These are phyloP conservation scores for Ptilodon capucinus DNA, from an alignment of 2,888 invertebrate genomes.

Conservation along the genomic window DNA sequence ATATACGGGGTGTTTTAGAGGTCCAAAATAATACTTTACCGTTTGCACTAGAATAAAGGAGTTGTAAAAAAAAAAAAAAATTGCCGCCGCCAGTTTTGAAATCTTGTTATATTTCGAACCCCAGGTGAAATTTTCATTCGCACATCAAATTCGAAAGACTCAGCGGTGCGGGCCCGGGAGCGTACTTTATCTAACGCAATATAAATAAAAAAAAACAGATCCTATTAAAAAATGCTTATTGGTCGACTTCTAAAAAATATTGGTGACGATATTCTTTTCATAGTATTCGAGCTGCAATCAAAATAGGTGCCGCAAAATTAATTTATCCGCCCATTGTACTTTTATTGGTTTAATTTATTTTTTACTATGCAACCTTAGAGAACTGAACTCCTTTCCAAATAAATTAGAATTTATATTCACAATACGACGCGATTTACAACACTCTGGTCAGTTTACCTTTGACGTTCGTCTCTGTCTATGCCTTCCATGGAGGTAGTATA, in stretches of 20 bases:
- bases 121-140: no score
- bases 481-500: no score
- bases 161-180: no score
- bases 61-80: no score
- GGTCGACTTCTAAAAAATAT: neutral
- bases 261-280: constrained; percentile 2
- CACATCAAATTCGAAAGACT: no score
- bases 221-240: neutral
- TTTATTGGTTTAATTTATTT: constrained; percentile 3
- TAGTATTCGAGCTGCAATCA: constrained; percentile 1
- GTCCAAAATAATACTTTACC: no score
- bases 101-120: no score
- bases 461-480: no score
- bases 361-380: constrained; percentile 2
- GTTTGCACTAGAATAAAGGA: no score
- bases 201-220: neutral
- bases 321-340: constrained; percentile 3
- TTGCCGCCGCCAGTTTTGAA: no score
- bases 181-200: no score
- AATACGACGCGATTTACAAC: neutral
- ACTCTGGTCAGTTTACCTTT: neutral
- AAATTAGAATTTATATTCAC: constrained; percentile 1
- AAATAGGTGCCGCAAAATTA: constrained; percentile 2
- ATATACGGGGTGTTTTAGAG: no score
- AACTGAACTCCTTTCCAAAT: constrained; percentile 2